These are phyloP conservation scores for Lacerta viridis DNA, from an alignment of 2,797 vertebrate species.

Conservation along the genomic window DNA sequence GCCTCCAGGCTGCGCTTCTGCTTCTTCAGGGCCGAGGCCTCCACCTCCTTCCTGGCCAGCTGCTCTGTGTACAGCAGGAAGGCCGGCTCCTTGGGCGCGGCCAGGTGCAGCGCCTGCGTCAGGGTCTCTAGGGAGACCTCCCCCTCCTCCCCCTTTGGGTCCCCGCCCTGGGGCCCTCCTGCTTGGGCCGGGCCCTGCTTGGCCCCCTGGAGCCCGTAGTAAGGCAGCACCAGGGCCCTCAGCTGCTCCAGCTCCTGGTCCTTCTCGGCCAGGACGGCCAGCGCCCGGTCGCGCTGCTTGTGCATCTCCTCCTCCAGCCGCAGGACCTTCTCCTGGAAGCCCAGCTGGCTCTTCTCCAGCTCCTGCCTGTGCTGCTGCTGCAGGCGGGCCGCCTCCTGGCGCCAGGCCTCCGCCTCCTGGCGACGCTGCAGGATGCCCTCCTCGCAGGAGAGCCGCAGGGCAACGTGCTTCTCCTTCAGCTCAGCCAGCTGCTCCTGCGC, in stretches of 20 bases:
- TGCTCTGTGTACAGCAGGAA: constrained; percentile 93
- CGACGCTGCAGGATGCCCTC: constrained; percentile 80
- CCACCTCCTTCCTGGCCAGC: constrained; percentile 91
- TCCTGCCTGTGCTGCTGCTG: constrained; percentile 89
- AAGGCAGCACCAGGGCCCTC: constrained; percentile 65
- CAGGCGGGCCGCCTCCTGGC: constrained; percentile 75
- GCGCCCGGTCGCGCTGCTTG: constrained; percentile 91
- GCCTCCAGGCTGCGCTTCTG: constrained; percentile 87
- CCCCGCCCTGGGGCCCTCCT: background rate
- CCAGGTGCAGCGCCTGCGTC: constrained; percentile 57
- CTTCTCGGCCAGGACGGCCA: constrained; percentile 92
- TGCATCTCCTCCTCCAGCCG: constrained; percentile 91
- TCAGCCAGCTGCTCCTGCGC: constrained; percentile 89
- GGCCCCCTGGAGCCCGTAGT: constrained; percentile 61
- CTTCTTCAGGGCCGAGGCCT: constrained; percentile 83
- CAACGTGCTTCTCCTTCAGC: constrained; percentile 92
- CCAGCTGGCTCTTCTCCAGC: constrained; percentile 82
- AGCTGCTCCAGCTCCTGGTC: constrained; percentile 91
- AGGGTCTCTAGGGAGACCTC: constrained; percentile 50
- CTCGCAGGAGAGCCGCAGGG: constrained; percentile 86
- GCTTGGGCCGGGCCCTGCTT: background rate
- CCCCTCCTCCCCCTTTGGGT: accelerated
- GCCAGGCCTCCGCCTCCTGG: constrained; percentile 79
- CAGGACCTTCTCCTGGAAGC: constrained; percentile 85
- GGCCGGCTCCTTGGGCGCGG: constrained; percentile 80